phyloP scores from a whole-genome alignment of 2,888 invertebrate species.

The Cloeon dipterum region DNA sequence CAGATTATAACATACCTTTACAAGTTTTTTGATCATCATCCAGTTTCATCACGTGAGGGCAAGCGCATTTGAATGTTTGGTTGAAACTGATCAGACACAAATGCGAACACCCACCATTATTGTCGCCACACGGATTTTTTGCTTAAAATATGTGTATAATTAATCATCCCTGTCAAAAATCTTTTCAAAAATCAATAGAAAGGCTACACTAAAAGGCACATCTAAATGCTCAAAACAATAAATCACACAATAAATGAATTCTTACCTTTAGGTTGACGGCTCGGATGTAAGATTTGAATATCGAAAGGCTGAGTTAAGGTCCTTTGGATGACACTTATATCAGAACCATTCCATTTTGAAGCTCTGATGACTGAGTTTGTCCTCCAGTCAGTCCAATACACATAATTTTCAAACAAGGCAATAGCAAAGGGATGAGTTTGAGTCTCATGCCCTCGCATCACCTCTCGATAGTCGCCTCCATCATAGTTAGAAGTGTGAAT shows the following conservation, averaged over 20 bases:
- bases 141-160: background rate
- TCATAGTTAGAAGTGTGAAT: slow-evolving; percentile 66
- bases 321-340: slow-evolving; percentile 54
- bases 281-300: slow-evolving; percentile 58
- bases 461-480: slow-evolving; percentile 42
- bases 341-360: slow-evolving; percentile 64
- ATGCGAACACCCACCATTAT: slow-evolving; percentile 61
- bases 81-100: slow-evolving; percentile 49
- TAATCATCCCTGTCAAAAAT: no score
- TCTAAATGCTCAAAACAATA: background rate
- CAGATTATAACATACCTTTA: slow-evolving; percentile 5
- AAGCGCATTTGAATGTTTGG: slow-evolving; percentile 44
- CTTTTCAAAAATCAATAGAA: no score
- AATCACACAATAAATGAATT: background rate
- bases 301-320: slow-evolving; percentile 79
- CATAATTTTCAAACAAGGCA: slow-evolving; percentile 59
- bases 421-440: slow-evolving; percentile 78
- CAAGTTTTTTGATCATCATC: slow-evolving; percentile 39
- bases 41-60: slow-evolving; percentile 69
- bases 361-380: slow-evolving; percentile 66
- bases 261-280: slow-evolving; percentile 38
- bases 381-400: slow-evolving; percentile 91
- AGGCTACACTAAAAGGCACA: background rate
- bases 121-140: slow-evolving; percentile 38
- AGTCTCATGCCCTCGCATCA: slow-evolving; percentile 48